Conservation (phyloP, 2,113 vertebrate species). For the Pseudorhombus dupliciocellatus region DNA sequence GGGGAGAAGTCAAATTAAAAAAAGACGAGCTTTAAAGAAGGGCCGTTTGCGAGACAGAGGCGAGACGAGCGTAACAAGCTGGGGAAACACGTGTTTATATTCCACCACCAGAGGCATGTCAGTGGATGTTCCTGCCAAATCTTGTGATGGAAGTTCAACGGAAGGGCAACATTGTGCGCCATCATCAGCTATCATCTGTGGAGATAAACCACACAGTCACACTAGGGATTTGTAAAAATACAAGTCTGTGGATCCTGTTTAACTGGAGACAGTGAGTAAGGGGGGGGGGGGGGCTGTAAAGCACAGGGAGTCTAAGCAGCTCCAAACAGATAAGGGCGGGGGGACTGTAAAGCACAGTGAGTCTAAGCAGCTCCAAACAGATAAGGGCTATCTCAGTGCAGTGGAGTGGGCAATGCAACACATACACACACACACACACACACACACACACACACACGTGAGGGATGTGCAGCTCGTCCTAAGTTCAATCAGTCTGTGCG, state of each 20-base stretch:
- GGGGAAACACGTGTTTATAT: constrained; percentile 9
- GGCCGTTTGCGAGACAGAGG: neutral
- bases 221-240: neutral
- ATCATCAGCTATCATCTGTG: neutral
- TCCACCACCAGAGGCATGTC: neutral
- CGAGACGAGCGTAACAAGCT: neutral
- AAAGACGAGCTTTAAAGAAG: constrained; percentile 3
- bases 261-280: neutral
- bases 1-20: neutral
- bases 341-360: constrained; percentile 6
- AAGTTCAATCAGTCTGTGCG: constrained; percentile 57
- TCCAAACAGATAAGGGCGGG: constrained; percentile 46
- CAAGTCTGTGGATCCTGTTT: neutral
- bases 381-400: constrained; percentile 34
- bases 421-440: neutral
- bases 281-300: neutral
- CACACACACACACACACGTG: neutral
- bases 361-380: constrained; percentile 16
- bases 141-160: constrained; percentile 25
- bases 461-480: constrained; percentile 41
- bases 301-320: neutral
- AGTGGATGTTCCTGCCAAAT: constrained; percentile 23
- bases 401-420: constrained; percentile 30
- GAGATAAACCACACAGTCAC: neutral
- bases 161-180: neutral